These are phyloP conservation scores for Tigriopus californicus DNA, from an alignment of 2,888 invertebrate genomes.

Conservation along the genomic window DNA sequence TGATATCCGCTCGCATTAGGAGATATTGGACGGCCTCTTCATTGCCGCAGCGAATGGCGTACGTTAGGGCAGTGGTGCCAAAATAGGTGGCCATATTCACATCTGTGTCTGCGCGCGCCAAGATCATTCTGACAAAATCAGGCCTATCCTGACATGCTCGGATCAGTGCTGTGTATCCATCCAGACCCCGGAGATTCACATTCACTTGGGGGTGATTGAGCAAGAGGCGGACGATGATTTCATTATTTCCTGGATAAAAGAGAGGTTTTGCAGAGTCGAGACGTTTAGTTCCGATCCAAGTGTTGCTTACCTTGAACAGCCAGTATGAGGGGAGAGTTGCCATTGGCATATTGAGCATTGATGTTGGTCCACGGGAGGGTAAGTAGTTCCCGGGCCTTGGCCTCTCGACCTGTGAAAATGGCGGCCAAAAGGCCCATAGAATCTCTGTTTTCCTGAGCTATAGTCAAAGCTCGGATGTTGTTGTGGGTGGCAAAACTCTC, in stretches of 20 bases:
- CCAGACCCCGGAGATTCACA: slow-evolving; percentile 14
- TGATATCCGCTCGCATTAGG: neutral
- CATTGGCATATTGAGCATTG: slow-evolving; percentile 13
- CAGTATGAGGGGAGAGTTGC: slow-evolving; percentile 13
- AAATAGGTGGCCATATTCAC: slow-evolving; percentile 12
- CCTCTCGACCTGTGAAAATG: slow-evolving; percentile 11
- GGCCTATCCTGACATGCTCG: slow-evolving; percentile 8
- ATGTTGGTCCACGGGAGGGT: slow-evolving; percentile 8
- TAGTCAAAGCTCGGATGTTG: slow-evolving; percentile 67
- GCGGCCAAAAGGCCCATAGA: slow-evolving; percentile 10
- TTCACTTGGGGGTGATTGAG: slow-evolving; percentile 6
- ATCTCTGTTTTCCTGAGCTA: slow-evolving; percentile 36
- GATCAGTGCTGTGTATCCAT: slow-evolving; percentile 15
- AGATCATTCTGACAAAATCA: slow-evolving; percentile 9
- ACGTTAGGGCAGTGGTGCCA: slow-evolving; percentile 13
- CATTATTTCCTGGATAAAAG: slow-evolving; percentile 5
- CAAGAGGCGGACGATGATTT: slow-evolving; percentile 6
- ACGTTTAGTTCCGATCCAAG: neutral
- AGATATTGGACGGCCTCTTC: slow-evolving; percentile 9
- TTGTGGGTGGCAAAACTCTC: too few relatives aligned
- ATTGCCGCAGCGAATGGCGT: slow-evolving; percentile 9
- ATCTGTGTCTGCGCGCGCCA: slow-evolving; percentile 2
- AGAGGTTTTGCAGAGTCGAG: neutral
- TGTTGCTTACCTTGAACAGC: slow-evolving; percentile 10
- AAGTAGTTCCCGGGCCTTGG: slow-evolving; percentile 3